These are phyloP conservation scores for Propithecus deckenii DNA, from an alignment of 2,797 vertebrate genomes.

Conservation along the genomic window DNA sequence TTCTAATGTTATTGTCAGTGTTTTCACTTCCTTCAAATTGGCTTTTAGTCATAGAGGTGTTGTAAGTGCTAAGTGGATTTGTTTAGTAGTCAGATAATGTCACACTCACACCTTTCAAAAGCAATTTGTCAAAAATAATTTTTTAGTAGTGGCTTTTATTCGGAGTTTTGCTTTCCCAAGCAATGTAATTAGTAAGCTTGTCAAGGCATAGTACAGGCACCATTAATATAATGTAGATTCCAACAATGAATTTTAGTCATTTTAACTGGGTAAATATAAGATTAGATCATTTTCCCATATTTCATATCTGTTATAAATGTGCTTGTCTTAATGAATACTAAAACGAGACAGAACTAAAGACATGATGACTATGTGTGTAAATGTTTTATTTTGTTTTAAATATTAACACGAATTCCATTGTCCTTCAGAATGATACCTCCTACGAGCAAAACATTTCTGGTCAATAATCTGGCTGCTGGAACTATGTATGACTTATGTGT, in stretches of 20 bases:
- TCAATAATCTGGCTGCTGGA: conserved; percentile 97
- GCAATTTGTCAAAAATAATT: conserved; percentile 74
- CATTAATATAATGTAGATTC: neutral
- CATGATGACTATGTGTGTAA: neutral
- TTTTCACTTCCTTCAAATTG: conserved; percentile 41
- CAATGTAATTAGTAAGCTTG: conserved; percentile 49
- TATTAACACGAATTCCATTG: conserved; percentile 76
- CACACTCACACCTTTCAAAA: conserved; percentile 74
- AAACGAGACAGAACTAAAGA: conserved; percentile 27
- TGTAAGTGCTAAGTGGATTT: conserved; percentile 77
- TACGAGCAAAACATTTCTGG: conserved; percentile 97
- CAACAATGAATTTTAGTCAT: neutral
- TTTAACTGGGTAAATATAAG: conserved; percentile 13
- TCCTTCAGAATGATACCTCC: conserved; percentile 96
- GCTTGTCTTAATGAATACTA: conserved; percentile 46
- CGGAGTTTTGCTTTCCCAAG: conserved; percentile 26
- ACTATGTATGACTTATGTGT: conserved; percentile 97
- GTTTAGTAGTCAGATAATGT: conserved; percentile 67
- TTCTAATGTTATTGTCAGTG: conserved; percentile 18
- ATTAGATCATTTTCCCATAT: conserved; percentile 35
- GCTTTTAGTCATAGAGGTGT: conserved; percentile 52
- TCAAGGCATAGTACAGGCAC: neutral
- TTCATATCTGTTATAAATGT: conserved; percentile 40
- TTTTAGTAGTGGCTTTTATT: conserved; percentile 55
- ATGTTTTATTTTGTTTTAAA: neutral